Base-by-base conservation (phyloP, 2,888 invertebrate species). In the Tetropium fuscum region DNA sequence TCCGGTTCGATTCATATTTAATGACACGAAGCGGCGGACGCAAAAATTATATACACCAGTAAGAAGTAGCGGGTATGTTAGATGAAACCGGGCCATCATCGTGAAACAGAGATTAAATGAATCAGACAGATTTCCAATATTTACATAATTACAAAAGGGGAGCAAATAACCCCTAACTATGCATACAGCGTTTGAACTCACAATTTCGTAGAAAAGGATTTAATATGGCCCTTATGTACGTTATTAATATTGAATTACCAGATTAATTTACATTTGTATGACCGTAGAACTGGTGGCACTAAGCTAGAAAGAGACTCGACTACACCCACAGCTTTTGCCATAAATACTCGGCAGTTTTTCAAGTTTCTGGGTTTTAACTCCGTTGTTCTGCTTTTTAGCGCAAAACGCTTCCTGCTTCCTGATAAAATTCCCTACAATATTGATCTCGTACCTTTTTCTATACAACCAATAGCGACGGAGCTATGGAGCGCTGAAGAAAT, bases 61-160 rank as follows among this genome's bases (percentile, higher is more conserved):
- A 41, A 20, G 41, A 41, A 19, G n/a, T 41, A 10, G 10, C 2
- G 22, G n/a, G n/a, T n/a, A n/a, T 41, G 22, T 41, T 13, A 41
- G 22, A 48, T 22, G 22, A 25, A 32, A 36, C 15, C 8, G 34
- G 22, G 16, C 36, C 36, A n/a, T 48, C 34, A 34, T 48, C 48
- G n/a, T 48, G 48, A 20, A 48, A 48, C 36, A 13, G 48, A 48
- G 36, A 48, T 48, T 48, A 48, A 48, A 48, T 36, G 48, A 53
- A 38, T 44, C 45, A 45, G 45, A 55, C 36, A 44, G 13, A 55
- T 55, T 55, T 55, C 45, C 54, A 55, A 55, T 55, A 55, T 55
- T 55, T 55, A 55, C 54, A 55, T 55, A 55, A 55, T 55, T 55
- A 55, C 38, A 7, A 47, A 5, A 36, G 47, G 44, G 44, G 41